Evolutionary conservation across 2,888 invertebrate species (phyloP).

Genomic region (Callyntrura sp.): DNA sequence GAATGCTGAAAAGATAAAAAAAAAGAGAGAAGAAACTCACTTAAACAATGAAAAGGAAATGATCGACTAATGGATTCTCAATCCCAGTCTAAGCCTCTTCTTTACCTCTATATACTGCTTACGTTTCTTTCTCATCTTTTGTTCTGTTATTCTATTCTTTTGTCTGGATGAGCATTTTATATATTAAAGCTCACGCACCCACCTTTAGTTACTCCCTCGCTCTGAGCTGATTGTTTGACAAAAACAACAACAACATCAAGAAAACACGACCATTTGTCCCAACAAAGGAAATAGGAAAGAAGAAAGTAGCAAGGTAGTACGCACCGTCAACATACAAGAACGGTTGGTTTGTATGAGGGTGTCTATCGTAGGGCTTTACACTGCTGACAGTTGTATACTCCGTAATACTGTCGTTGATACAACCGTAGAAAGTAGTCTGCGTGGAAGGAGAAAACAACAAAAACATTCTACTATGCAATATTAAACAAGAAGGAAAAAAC

Average conservation of each 20-base stretch:
- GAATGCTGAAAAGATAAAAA: conserved; percentile 36
- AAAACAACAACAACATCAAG: conserved; percentile 31
- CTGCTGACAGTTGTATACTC: too few species aligned
- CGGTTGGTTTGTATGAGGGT: too few species aligned
- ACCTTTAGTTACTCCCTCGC: conserved; percentile 12
- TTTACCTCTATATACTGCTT: conserved; percentile 42
- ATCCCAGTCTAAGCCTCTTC: conserved; percentile 67
- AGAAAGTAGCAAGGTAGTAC: background rate
- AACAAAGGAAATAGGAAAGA: conserved; percentile 35
- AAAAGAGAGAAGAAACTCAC: conserved; percentile 33
- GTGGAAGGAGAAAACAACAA: background rate
- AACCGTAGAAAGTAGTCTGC: background rate
- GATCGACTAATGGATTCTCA: conserved; percentile 75
- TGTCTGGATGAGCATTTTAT: conserved; percentile 51
- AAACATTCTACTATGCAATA: too few species aligned
- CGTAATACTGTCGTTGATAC: background rate
- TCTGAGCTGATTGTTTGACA: conserved; percentile 42
- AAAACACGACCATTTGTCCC: conserved; percentile 11
- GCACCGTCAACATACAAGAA: too few species aligned
- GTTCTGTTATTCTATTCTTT: conserved; percentile 57
- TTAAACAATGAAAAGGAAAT: conserved; percentile 72
- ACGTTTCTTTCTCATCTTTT: conserved; percentile 14
- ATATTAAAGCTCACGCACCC: conserved; percentile 27
- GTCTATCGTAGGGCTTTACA: too few species aligned
- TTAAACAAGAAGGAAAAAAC: background rate